phyloP scores from a whole-genome alignment of 2,888 invertebrate genomes.

The Cenopis cana region DNA sequence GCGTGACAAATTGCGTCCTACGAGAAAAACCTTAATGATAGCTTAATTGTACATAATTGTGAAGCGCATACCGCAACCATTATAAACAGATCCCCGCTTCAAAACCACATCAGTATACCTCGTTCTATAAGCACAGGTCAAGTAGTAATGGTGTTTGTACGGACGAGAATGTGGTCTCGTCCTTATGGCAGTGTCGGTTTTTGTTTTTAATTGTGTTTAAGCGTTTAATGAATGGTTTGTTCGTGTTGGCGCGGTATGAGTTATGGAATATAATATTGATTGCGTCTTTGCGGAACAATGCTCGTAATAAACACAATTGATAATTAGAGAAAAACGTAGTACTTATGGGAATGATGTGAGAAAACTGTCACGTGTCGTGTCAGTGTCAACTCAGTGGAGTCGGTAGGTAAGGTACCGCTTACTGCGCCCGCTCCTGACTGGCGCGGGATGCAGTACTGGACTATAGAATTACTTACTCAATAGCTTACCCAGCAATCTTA shows the following conservation, averaged over 20 bases:
- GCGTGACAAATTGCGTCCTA: conserved; percentile 69
- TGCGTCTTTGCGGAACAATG: neutral
- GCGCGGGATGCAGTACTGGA: too few relatives aligned
- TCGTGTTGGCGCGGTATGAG: neutral
- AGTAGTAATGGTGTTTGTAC: neutral
- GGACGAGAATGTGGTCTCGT: conserved; percentile 20
- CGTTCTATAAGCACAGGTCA: neutral
- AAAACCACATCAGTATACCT: conserved; percentile 1
- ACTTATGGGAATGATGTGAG: too few relatives aligned
- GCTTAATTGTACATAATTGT: conserved; percentile 70
- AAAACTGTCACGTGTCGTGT: too few relatives aligned
- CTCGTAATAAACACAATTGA: neutral
- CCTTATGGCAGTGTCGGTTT: conserved; percentile 13
- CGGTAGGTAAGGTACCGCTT: too few relatives aligned
- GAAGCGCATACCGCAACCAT: conserved; percentile 40
- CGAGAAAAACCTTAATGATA: conserved; percentile 63
- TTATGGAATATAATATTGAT: conserved; percentile 1
- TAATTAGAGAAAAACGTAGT: too few relatives aligned
- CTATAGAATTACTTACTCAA: too few relatives aligned
- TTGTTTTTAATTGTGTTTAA: conserved; percentile 21
- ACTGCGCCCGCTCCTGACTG: too few relatives aligned
- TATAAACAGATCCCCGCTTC: conserved; percentile 3
- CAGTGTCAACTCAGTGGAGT: too few relatives aligned
- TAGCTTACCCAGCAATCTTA: neutral
- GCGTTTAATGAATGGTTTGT: neutral